Evolutionary conservation across 2,888 invertebrate species (phyloP).

Genomic region (Malthinus seriepunctatus): DNA sequence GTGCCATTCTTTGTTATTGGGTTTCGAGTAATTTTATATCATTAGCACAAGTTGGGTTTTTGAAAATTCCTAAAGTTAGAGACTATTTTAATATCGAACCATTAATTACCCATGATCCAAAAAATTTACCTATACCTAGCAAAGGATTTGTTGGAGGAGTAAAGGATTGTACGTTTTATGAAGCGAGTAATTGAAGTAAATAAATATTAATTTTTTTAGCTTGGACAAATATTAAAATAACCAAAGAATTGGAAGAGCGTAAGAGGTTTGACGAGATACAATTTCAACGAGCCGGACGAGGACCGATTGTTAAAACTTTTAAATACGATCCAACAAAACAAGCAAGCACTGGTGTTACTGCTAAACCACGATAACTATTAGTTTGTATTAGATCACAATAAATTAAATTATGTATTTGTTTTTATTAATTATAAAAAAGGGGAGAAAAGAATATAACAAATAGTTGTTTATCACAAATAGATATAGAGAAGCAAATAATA

Average conservation of each 20-base stretch:
- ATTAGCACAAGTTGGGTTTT: constrained; percentile 74
- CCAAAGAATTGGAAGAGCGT: constrained; percentile 76
- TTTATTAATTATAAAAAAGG: background rate
- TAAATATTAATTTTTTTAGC: constrained; percentile 56
- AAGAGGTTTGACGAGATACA: constrained; percentile 74
- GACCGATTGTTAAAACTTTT: constrained; percentile 85
- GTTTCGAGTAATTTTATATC: constrained; percentile 85
- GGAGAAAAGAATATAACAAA: background rate
- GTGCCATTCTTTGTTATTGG: constrained; percentile 91
- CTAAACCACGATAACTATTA: constrained; percentile 58
- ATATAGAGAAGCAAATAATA: no score
- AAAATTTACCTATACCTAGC: constrained; percentile 66
- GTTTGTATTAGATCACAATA: constrained; percentile 4
- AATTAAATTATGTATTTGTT: constrained; percentile 2
- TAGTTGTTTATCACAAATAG: background rate
- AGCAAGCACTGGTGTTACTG: constrained; percentile 49
- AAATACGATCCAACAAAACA: constrained; percentile 79
- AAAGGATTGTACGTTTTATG: constrained; percentile 69
- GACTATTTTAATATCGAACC: constrained; percentile 76
- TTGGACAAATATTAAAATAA: constrained; percentile 80
- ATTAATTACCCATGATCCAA: constrained; percentile 60
- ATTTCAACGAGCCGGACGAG: constrained; percentile 83
- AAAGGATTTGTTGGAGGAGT: constrained; percentile 80
- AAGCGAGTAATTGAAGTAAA: constrained; percentile 24
- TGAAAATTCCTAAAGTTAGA: constrained; percentile 76